phyloP scores from a whole-genome alignment of 2,113 vertebrate genomes.

The Halichoeres trimaculatus region DNA sequence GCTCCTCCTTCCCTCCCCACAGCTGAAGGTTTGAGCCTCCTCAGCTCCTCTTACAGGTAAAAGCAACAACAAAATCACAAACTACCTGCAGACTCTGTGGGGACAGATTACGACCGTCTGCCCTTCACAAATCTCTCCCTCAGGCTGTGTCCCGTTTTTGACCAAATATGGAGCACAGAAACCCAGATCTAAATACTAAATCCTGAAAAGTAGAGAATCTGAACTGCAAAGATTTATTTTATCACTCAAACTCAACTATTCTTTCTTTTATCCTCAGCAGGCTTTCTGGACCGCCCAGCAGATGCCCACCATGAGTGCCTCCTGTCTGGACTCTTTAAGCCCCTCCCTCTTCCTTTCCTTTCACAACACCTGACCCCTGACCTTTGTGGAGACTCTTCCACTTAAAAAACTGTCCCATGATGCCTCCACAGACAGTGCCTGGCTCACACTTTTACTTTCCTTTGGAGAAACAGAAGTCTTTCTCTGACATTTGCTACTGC shows the following conservation, averaged over 20 bases:
- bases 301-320: conserved; percentile 44
- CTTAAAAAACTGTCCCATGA: not conserved
- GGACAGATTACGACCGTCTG: not conserved
- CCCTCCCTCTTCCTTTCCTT: conserved; percentile 2
- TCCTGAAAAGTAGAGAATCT: too few relatives aligned
- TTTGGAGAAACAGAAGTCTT: not conserved
- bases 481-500: conserved; percentile 14
- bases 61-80: not conserved
- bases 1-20: conserved; percentile 83
- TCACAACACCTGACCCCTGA: not conserved
- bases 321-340: conserved; percentile 12
- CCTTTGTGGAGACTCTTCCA: not conserved
- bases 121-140: too few relatives aligned
- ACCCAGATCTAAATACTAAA: not conserved
- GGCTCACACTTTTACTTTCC: conserved; percentile 21
- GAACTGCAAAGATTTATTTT: too few relatives aligned
- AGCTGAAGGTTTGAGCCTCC: conserved; percentile 76
- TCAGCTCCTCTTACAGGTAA: conserved; percentile 56
- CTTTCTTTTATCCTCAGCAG: conserved; percentile 7
- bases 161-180: not conserved
- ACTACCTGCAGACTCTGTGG: not conserved
- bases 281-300: conserved; percentile 17
- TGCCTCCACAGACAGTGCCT: conserved; percentile 8
- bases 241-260: too few relatives aligned
- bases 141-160: not conserved